Conservation (phyloP, 2,797 vertebrate species). For the Clarias pachynema region DNA sequence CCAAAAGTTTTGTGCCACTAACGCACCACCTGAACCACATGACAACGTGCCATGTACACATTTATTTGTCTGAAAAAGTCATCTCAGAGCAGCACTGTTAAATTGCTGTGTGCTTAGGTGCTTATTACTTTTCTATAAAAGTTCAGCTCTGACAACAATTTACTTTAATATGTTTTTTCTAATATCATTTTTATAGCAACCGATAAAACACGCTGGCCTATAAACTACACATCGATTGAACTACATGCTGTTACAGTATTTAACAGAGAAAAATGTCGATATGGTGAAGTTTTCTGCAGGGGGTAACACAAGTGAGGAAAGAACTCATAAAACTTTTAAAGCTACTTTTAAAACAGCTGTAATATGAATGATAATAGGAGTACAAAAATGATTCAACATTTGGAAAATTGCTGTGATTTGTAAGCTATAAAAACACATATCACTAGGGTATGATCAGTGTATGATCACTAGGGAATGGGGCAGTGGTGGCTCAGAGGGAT, state of each 20-base stretch:
- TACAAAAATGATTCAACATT: neutral
- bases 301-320: neutral
- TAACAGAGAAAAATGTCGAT: neutral
- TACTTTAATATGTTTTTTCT: neutral
- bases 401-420: neutral
- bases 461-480: too few relatives aligned
- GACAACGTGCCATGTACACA: neutral
- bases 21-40: neutral
- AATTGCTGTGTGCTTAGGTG: neutral
- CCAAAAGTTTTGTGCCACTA: neutral
- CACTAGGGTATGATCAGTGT: neutral
- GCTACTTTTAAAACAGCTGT: neutral
- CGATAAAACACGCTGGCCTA: neutral
- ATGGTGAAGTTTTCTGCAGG: neutral
- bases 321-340: neutral
- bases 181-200: neutral
- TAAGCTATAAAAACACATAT: neutral
- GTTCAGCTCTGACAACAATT: neutral
- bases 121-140: neutral
- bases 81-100: neutral
- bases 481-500: too few relatives aligned
- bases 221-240: neutral
- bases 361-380: neutral
- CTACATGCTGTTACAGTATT: neutral
- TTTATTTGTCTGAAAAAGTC: neutral